Conservation (phyloP, 2,888 invertebrate species). For the Chymomyza caudatula region DNA sequence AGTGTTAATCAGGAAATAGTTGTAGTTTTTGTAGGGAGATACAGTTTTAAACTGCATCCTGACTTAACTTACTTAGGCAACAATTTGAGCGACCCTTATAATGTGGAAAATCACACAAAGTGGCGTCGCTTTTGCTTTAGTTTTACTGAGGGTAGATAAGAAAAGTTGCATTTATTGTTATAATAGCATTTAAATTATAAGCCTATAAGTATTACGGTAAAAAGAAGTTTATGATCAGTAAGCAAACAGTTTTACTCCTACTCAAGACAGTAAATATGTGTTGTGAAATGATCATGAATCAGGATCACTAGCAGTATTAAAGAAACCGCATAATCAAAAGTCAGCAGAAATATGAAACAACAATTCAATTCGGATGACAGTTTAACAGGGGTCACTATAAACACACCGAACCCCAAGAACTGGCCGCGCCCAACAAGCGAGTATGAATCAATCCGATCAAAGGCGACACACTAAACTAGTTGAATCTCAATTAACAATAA, state of each 20-base stretch:
- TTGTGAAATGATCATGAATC: constrained; percentile 46
- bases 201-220: neutral
- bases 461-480: constrained; percentile 67
- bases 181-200: neutral
- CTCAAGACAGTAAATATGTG: constrained; percentile 24
- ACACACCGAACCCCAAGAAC: constrained; percentile 14
- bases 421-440: constrained; percentile 34
- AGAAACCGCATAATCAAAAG: neutral
- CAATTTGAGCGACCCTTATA: constrained; percentile 48
- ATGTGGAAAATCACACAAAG: neutral
- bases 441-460: constrained; percentile 6
- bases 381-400: constrained; percentile 33
- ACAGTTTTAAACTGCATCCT: neutral
- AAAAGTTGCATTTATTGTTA: neutral
- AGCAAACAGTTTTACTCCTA: constrained; percentile 23
- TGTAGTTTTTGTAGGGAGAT: constrained; percentile 25
- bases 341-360: constrained; percentile 21
- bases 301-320: constrained; percentile 43
- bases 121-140: neutral
- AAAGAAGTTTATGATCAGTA: neutral
- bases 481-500: constrained; percentile 74
- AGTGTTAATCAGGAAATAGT: constrained; percentile 77
- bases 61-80: neutral
- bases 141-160: neutral
- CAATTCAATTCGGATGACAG: constrained; percentile 63